Evolutionary conservation across 2,113 vertebrate genomes (phyloP).

Genomic region (Rhineura floridana): DNA sequence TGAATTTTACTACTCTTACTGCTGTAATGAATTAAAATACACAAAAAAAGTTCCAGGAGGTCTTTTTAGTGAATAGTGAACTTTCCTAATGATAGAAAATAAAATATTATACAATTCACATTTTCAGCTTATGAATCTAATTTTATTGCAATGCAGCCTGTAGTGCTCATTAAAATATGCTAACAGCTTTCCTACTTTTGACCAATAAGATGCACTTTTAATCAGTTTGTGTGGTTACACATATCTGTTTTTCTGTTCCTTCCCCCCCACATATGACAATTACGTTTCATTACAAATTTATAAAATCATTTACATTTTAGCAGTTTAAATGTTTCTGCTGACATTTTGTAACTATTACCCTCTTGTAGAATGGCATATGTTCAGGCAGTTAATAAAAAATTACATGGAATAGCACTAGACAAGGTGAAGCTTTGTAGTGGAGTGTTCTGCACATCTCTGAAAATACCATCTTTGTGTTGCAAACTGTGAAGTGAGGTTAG

Average conservation of each 20-base stretch:
- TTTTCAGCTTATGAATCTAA: slow-evolving; percentile 79
- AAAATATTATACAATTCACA: slow-evolving; percentile 84
- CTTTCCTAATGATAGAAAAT: slow-evolving; percentile 83
- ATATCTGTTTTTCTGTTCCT: slow-evolving; percentile 85
- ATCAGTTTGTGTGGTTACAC: slow-evolving; percentile 75
- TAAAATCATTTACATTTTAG: slow-evolving; percentile 94
- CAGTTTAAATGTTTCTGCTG: slow-evolving; percentile 92
- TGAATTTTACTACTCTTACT: slow-evolving; percentile 67
- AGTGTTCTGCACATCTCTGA: slow-evolving; percentile 78
- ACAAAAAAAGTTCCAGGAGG: slow-evolving; percentile 79
- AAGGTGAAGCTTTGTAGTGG: slow-evolving; percentile 79
- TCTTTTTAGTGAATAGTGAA: slow-evolving; percentile 76
- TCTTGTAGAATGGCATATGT: slow-evolving; percentile 90
- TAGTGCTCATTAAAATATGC: slow-evolving; percentile 79
- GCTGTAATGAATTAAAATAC: slow-evolving; percentile 73
- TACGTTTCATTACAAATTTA: slow-evolving; percentile 97
- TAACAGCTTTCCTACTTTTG: slow-evolving; percentile 72
- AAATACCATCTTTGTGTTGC: slow-evolving; percentile 84
- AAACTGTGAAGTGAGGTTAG: slow-evolving; percentile 83
- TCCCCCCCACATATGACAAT: slow-evolving; percentile 83
- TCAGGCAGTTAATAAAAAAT: slow-evolving; percentile 92
- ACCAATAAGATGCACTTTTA: slow-evolving; percentile 75
- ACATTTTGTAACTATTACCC: slow-evolving; percentile 96
- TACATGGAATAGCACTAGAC: slow-evolving; percentile 84
- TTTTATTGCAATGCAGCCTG: slow-evolving; percentile 82